Base-by-base conservation (phyloP, 2,113 vertebrate genomes). In the Chlorocebus sabaeus region DNA sequence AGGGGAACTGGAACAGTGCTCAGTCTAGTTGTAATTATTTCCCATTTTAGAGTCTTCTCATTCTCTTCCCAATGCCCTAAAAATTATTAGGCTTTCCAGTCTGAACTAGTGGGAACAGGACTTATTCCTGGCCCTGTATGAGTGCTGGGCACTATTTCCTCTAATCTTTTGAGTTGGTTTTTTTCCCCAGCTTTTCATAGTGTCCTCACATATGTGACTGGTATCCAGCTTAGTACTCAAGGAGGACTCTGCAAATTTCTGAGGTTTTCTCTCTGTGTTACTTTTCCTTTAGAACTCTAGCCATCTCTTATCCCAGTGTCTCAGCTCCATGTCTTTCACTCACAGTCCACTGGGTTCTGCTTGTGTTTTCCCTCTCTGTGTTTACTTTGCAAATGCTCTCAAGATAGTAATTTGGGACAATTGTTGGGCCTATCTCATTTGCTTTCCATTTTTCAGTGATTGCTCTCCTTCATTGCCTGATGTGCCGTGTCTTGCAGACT, bases 361-460 rank as follows among this genome's bases (percentile, higher is more conserved):
- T 17, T 67, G 10, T 30, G 30, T 85, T 92, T 85, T 7, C 5
- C 50, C 17, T 91, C 45, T 59, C 30, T 90, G 10, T 79, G 18
- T 85, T 80, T 81, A 76, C 25, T 91, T 3, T 80, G 55, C 85
- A 95, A 95, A 88, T 38, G 45, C 27, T 67, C 20, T 93, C 6
- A 78, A 57, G 55, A 32, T 92, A 86, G 27, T 86, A 57, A 70
- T 83, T 45, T 68, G 57, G 45, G 43, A 23, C 55, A 57, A 1
- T 80, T 81, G 16, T 72, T 96, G n/a, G 43, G 35, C 4, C 82
- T 91, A 27, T 32, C 38, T 83, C 17, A 67, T 81, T 83, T 85
- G n/a, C 76, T 97, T 84, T 93, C 35, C 40, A 48, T 81, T 20
- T 86, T 96, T 83, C 17, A 90, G n/a, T 52, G 27, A n/a, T 93